Percentiles rank a stretch among this genome's conserved stretches.
Conservation (phyloP, 2,113 vertebrate species). For the Mirza zaza region DNA sequence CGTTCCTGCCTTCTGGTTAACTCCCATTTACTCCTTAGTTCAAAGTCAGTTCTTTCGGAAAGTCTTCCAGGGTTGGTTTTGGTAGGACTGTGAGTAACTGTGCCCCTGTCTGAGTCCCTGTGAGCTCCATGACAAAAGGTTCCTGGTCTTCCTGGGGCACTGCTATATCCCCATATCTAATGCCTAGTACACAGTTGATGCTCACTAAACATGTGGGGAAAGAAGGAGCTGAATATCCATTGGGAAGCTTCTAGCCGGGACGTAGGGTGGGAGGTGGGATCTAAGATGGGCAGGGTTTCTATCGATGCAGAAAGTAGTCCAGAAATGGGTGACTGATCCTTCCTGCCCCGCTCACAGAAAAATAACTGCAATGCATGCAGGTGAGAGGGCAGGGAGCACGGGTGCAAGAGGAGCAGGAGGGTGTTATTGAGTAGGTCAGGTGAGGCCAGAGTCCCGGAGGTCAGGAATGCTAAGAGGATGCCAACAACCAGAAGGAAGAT, state of each 20-base stretch:
- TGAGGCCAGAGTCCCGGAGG: background rate
- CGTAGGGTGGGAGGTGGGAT: background rate
- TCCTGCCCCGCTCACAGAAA: background rate
- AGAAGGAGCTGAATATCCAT: background rate
- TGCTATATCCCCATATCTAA: background rate
- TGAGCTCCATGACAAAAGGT: background rate
- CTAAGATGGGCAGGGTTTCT: background rate
- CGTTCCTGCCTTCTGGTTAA: background rate
- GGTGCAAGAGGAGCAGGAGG: background rate
- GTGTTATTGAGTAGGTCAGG: background rate
- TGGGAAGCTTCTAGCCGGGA: background rate
- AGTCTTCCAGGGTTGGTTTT: background rate
- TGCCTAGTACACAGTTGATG: background rate
- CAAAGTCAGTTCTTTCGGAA: background rate
- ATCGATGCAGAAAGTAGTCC: background rate
- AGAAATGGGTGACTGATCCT: background rate
- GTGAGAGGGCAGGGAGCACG: background rate
- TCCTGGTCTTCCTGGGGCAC: background rate
- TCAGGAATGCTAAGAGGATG: background rate
- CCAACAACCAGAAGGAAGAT: background rate
- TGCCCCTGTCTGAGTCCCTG: background rate
- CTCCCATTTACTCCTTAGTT: background rate
- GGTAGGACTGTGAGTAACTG: background rate
- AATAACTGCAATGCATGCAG: background rate
- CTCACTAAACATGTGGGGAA: background rate